These are phyloP conservation scores for Zaprionus africanus DNA, from an alignment of 1,140 invertebrate species.

Conservation along the genomic window DNA sequence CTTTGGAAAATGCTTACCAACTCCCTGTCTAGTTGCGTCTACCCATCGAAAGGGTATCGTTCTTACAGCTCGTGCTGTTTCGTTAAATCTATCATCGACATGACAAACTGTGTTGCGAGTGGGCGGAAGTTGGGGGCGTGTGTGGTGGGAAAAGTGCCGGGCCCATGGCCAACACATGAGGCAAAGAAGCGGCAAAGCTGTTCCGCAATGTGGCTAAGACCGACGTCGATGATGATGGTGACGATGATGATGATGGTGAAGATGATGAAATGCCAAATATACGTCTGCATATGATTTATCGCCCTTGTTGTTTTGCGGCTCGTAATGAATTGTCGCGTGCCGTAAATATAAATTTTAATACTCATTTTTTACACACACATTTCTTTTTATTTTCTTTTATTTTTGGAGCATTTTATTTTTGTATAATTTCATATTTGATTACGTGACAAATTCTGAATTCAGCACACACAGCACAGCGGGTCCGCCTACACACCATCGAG, in stretches of 20 bases:
- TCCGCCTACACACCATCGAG: not conserved
- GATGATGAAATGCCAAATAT: constrained; percentile 48
- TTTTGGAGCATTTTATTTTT: constrained; percentile 56
- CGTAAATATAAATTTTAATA: constrained; percentile 59
- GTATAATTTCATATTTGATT: constrained; percentile 64
- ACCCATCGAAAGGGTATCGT: not conserved
- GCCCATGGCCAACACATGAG: constrained; percentile 37
- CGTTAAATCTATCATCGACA: constrained; percentile 38
- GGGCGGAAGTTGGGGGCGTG: constrained; percentile 26
- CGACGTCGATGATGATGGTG: constrained; percentile 19
- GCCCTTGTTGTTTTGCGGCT: constrained; percentile 11
- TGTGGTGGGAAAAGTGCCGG: not conserved
- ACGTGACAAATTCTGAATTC: constrained; percentile 59
- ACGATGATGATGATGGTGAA: not conserved
- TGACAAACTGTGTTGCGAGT: constrained; percentile 42
- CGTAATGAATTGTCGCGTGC: constrained; percentile 60
- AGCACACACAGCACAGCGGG: constrained; percentile 30
- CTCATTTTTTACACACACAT: constrained; percentile 38
- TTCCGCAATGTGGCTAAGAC: constrained; percentile 14
- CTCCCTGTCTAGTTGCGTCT: not conserved
- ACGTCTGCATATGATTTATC: constrained; percentile 13
- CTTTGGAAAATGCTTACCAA: not conserved
- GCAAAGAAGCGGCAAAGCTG: constrained; percentile 11
- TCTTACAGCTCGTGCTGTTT: constrained; percentile 19
- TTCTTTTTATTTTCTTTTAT: constrained; percentile 7